A percentile compares a stretch with the other conserved stretches of the same genome.
Conservation (phyloP, 1,140 invertebrate species). For the Eurosta solidaginis region DNA sequence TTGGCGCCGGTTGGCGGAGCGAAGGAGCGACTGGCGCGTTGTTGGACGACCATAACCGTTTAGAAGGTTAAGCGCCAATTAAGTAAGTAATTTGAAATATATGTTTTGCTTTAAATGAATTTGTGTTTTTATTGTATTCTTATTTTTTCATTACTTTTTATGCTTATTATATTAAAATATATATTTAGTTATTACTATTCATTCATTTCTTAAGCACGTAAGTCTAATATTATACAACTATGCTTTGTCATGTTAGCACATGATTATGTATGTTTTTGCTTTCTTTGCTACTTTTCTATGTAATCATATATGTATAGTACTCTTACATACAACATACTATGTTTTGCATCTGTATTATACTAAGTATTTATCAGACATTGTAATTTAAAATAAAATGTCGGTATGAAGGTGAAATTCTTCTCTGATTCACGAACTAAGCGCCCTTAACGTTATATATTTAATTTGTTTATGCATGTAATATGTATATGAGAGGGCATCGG, state of each 20-base stretch:
- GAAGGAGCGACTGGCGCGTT: too few species aligned
- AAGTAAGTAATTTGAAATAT: neutral
- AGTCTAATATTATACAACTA: constrained; percentile 25
- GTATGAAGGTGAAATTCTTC: constrained; percentile 25
- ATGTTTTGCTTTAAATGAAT: neutral
- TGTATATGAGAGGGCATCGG: neutral
- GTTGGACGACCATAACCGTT: too few species aligned
- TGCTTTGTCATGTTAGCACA: constrained; percentile 13
- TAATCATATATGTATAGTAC: neutral
- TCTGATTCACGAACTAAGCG: constrained; percentile 17
- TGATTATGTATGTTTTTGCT: neutral
- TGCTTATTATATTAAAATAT: constrained; percentile 16
- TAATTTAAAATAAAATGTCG: constrained; percentile 24
- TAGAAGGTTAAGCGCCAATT: neutral
- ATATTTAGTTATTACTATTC: constrained; percentile 28
- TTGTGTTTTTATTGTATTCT: neutral
- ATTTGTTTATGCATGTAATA: neutral
- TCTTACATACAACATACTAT: neutral
- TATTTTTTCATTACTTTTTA: constrained; percentile 11
- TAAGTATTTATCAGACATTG: constrained; percentile 22
- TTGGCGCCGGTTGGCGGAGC: too few species aligned
- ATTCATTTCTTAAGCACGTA: constrained; percentile 9
- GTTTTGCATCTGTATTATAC: neutral
- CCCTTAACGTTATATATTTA: constrained; percentile 13
- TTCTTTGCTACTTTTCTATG: neutral